Percentiles rank a stretch among this genome's conserved stretches.
phyloP scores from a whole-genome alignment of 2,113 vertebrate genomes.

The Solea senegalensis region DNA sequence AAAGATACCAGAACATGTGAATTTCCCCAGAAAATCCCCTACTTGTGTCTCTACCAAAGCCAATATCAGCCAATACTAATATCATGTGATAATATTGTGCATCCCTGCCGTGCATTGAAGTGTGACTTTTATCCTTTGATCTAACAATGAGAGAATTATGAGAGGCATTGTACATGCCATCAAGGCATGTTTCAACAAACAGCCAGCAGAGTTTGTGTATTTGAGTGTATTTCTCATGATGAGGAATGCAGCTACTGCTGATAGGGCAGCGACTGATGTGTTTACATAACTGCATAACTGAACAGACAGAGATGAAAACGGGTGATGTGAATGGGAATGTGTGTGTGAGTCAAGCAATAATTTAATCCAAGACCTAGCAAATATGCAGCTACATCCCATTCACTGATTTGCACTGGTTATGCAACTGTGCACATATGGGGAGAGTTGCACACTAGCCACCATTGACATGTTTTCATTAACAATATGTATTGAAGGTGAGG shows the following conservation, averaged over 20 bases:
- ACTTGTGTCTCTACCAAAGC: too few species aligned
- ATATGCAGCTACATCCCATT: background rate
- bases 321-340: too few species aligned
- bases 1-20: background rate
- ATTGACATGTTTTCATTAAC: background rate
- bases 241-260: constrained; percentile 14
- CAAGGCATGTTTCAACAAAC: constrained; percentile 6
- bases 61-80: background rate
- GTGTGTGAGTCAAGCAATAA: too few species aligned
- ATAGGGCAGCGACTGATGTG: background rate
- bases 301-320: background rate
- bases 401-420: background rate
- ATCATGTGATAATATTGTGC: background rate
- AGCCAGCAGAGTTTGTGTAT: background rate
- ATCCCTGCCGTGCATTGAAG: background rate
- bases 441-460: background rate
- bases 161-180: background rate
- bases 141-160: background rate
- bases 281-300: constrained; percentile 26
- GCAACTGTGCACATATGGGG: background rate
- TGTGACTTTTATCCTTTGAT: background rate
- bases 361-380: background rate
- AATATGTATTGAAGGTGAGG: background rate
- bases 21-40: too few species aligned
- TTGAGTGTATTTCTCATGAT: background rate